Conservation (phyloP, 2,113 vertebrate species). For the Riparia riparia region DNA sequence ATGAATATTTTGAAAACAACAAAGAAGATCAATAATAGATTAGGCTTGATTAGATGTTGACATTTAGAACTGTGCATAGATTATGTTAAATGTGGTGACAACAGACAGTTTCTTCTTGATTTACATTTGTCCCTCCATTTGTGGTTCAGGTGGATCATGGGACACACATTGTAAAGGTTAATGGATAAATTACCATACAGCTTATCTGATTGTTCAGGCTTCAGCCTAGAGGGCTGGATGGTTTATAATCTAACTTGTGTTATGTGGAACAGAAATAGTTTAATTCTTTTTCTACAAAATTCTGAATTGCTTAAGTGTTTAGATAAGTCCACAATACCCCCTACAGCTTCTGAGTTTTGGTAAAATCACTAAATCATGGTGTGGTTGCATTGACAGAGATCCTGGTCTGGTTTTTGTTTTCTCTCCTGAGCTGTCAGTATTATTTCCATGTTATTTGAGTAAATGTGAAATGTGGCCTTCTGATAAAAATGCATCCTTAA, state of each 20-base stretch:
- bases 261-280: background rate
- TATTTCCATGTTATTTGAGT: background rate
- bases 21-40: conserved; percentile 67
- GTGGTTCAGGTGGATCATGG: background rate
- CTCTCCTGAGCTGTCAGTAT: background rate
- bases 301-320: background rate
- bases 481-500: background rate
- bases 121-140: conserved; percentile 29
- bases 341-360: background rate
- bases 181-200: conserved; percentile 13
- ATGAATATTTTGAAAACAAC: conserved; percentile 66
- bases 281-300: background rate
- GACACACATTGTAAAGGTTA: conserved; percentile 1
- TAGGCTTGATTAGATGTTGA: conserved; percentile 73
- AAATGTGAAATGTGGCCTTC: background rate
- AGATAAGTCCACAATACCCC: background rate
- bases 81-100: conserved; percentile 69
- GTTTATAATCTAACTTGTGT: background rate
- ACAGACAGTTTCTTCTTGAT: conserved; percentile 38
- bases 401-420: background rate
- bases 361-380: background rate
- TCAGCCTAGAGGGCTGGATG: background rate
- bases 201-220: background rate
- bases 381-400: background rate
- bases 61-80: conserved; percentile 62